Evolutionary conservation across 2,113 vertebrate species (phyloP).

Genomic region (Cervus canadensis): DNA sequence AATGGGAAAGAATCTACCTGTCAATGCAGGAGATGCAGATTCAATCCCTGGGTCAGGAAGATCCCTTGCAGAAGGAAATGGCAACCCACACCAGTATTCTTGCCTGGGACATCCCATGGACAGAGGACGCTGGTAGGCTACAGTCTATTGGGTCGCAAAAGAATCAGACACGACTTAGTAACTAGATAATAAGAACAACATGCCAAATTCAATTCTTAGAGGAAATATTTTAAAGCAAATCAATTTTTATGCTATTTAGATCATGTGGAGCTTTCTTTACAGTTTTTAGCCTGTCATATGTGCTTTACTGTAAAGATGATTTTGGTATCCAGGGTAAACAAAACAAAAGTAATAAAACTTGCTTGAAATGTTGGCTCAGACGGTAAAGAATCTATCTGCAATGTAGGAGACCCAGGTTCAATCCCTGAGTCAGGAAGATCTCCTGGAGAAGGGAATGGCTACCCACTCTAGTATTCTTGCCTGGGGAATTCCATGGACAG

Average conservation of each 20-base stretch:
- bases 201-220: conserved; percentile 7
- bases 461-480: not conserved
- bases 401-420: not conserved
- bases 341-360: conserved; percentile 2
- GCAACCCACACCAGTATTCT: not conserved
- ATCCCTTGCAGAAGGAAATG: not conserved
- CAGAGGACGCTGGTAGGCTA: not conserved
- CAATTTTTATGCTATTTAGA: not conserved
- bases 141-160: not conserved
- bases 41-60: not conserved
- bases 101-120: not conserved
- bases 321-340: not conserved
- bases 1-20: not conserved
- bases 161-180: not conserved
- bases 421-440: not conserved
- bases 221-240: not conserved
- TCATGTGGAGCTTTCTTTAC: not conserved
- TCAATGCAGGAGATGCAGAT: not conserved
- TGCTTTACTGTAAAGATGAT: not conserved
- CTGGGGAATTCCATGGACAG: not conserved
- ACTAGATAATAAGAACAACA: not conserved
- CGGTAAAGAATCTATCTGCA: not conserved
- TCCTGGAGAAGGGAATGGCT: not conserved
- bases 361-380: not conserved
- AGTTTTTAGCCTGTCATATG: not conserved